Base-by-base conservation (phyloP, 2,888 invertebrate species). In the Drosophila pullipes region DNA sequence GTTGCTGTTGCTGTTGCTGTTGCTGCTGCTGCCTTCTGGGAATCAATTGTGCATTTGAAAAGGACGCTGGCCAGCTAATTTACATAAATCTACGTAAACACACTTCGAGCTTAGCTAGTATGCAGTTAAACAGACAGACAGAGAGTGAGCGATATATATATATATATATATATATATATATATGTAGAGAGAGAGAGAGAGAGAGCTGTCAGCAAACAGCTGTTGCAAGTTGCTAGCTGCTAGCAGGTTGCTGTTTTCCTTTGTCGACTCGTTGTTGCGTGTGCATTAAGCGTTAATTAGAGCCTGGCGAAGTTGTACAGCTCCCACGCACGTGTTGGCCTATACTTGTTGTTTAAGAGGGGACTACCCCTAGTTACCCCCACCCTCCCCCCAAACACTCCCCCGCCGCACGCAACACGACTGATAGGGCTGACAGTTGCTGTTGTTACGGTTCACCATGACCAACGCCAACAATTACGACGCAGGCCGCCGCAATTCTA, bases 391-490 rank as follows among this genome's bases (percentile, higher is more conserved):
- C 39, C 33, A 44, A 11, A 11, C 30, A 33, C 30, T n/a, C 18
- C 22, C 16, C 16, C 25, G 16, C 16, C 16, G 37, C 37, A 37
- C 7, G 37, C 37, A 37, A 37, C 18, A 37, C 37, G 13, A n/a
- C 53, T 64, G 60, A 47, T 18, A 53, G 58, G 74, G 25, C 81
- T 77, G 88, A 82, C 86, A 86, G 86, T 89, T 89, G 89, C 86
- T 82, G 85, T 87, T 87, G 87, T 87, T 87, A 89, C 89, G 89
- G 89, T 87, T 87, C 89, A 89, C 89, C 87, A 87, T 87, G 89
- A 89, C 89, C 89, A 89, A 87, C 87, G 85, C 79, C 85, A 89
- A 89, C 89, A 89, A 87, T 86, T 87, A 83, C 79, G 67, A 49
- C 47, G 70, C 69, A 73, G 73, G 68, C 66, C 73, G 80, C 83